phyloP scores from a whole-genome alignment of 2,113 vertebrate genomes.

The Garra rufa region DNA sequence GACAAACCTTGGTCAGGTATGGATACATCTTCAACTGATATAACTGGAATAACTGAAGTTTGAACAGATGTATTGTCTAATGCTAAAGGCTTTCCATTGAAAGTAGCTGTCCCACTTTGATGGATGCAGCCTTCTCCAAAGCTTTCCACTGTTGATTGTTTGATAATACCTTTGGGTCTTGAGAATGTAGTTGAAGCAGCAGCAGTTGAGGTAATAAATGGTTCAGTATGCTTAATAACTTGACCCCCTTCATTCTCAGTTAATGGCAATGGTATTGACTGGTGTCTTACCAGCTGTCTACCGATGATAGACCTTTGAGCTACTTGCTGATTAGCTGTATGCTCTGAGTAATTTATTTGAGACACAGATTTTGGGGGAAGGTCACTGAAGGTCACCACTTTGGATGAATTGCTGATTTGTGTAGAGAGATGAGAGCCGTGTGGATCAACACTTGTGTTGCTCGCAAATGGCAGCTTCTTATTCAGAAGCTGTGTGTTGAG shows the following conservation, averaged over 20 bases:
- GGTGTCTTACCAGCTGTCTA: neutral
- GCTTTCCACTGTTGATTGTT: slow-evolving; percentile 71
- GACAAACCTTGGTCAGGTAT: neutral
- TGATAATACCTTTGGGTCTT: slow-evolving; percentile 70
- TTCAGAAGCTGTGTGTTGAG: neutral
- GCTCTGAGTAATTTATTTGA: slow-evolving; percentile 20
- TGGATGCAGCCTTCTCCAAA: slow-evolving; percentile 58
- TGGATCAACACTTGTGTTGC: neutral
- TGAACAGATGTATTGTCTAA: slow-evolving; percentile 13
- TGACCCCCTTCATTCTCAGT: neutral
- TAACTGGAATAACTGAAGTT: neutral
- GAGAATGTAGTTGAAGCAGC: neutral
- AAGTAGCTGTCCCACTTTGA: slow-evolving; percentile 38
- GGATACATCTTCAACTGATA: slow-evolving; percentile 5
- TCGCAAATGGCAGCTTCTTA: slow-evolving; percentile 5
- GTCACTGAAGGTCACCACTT: slow-evolving; percentile 28
- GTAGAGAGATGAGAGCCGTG: neutral
- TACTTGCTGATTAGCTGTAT: slow-evolving; percentile 44
- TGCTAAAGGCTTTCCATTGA: neutral
- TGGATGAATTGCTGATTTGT: slow-evolving; percentile 5
- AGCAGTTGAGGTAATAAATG: neutral
- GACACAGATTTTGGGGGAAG: neutral
- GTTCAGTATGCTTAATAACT: neutral
- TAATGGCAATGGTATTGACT: neutral
- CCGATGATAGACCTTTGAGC: slow-evolving; percentile 40